Evolutionary conservation across 2,888 invertebrate species (phyloP).

Genomic region (Eupithecia abbreviata): DNA sequence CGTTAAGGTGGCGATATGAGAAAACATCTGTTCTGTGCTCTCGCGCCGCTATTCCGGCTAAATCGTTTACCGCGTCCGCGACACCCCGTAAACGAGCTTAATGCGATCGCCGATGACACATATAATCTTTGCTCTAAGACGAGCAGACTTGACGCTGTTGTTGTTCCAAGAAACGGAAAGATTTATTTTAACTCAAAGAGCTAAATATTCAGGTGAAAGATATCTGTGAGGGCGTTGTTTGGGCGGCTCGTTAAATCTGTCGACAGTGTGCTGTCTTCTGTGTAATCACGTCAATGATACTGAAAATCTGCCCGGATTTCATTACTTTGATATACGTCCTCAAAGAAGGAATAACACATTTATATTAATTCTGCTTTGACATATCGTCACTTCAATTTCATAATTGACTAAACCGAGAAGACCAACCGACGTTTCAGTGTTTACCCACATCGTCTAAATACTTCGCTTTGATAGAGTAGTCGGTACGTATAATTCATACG

Average conservation of each 20-base stretch:
- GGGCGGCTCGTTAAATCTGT: constrained; percentile 77
- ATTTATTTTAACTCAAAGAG: constrained; percentile 82
- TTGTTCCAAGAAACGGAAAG: constrained; percentile 79
- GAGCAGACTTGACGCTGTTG: constrained; percentile 79
- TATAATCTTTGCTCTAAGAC: constrained; percentile 81
- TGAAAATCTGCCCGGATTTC: constrained; percentile 75
- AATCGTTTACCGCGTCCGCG: constrained; percentile 73
- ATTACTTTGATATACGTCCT: constrained; percentile 73
- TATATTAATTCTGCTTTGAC: constrained; percentile 55
- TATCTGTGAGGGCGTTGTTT: constrained; percentile 77
- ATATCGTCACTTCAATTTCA: constrained; percentile 29
- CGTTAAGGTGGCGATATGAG: constrained; percentile 64
- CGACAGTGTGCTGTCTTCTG: constrained; percentile 65
- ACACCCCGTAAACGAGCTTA: constrained; percentile 75
- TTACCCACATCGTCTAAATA: not conserved
- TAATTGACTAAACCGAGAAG: constrained; percentile 2
- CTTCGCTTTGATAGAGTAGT: constrained; percentile 54
- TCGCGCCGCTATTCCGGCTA: constrained; percentile 62
- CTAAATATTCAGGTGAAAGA: constrained; percentile 83
- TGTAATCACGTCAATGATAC: constrained; percentile 82
- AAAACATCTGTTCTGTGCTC: constrained; percentile 75
- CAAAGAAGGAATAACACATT: constrained; percentile 76
- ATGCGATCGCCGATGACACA: constrained; percentile 79
- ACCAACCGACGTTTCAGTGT: not conserved
- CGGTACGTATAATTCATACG: not conserved